Base-by-base conservation (phyloP, 2,113 vertebrate genomes). In the Myotis lucifugus region DNA sequence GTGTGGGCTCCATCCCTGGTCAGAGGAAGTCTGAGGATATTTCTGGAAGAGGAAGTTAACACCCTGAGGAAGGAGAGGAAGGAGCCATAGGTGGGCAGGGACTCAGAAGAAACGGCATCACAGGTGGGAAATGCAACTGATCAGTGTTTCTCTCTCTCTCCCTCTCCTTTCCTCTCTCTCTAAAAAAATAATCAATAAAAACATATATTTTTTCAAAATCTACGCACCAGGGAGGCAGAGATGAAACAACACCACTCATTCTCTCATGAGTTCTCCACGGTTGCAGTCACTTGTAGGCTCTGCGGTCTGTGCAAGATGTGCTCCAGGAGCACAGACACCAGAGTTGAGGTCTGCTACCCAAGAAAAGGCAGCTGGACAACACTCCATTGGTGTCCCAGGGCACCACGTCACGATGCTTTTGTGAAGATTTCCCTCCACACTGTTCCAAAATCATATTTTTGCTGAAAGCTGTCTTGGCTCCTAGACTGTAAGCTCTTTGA, bases 391-490 rank as follows among this genome's bases (percentile, higher is more conserved):
- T 52, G 59, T 29, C 83, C 91, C 18, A n/a, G 91, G 76, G 52
- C 4, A 76, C n/a, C 19, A 27, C 42, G 29, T 23, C 67, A 40
- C 15, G 66, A 29, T 6, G 3, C 37, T 89, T 54, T 67, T 27
- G 32, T 15, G n/a, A 54, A 4, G 66, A 27, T 88, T 69, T 46
- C 32, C 61, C 79, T 78, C 25, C 2, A 0, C n/a, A 56, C 8
- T 67, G 48, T 88, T 77, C 73, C 48, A 42, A 81, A 92, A 40
- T 73, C 72, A 8, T 77, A 61, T 90, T 89, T 90, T 91, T 66
- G 3, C 74, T 54, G 8, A 50, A 66, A 66, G 48, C 17, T 46
- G 0, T 85, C 54, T 72, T 72, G 56, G 69, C 21, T 88, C 52
- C 56, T 83, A 52, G 74, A 70, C 2, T 59, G 7, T 29, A 70